Evolutionary conservation across 2,113 vertebrate genomes (phyloP).

Genomic region (Strix aluco): DNA sequence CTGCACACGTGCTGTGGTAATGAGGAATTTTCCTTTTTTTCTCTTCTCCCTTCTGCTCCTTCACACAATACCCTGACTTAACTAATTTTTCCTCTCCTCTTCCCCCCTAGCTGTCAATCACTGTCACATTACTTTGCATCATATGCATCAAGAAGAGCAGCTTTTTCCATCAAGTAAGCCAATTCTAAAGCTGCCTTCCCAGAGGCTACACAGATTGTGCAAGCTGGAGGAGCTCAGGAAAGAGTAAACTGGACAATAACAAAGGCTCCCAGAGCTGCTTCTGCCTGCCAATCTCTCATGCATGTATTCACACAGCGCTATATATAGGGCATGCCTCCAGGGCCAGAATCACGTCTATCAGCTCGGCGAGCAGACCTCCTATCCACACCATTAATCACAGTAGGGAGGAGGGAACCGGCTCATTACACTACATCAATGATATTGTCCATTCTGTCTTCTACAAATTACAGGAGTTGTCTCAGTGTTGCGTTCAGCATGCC

Average conservation of each 20-base stretch:
- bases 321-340: constrained; percentile 5
- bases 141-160: background rate
- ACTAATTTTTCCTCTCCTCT: background rate
- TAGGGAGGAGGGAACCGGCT: background rate
- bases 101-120: background rate
- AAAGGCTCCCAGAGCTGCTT: background rate
- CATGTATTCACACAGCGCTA: background rate
- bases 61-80: background rate
- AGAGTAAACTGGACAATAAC: constrained; percentile 21
- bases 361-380: background rate
- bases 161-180: constrained; percentile 1
- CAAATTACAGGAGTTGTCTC: background rate
- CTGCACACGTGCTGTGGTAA: background rate
- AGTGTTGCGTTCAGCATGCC: background rate
- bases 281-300: constrained; percentile 16
- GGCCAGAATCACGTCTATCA: background rate
- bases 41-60: background rate
- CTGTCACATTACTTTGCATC: constrained; percentile 10
- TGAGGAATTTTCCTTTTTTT: background rate
- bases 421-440: background rate
- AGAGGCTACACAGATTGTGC: constrained; percentile 31
- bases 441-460: background rate
- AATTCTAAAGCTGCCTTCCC: constrained; percentile 25
- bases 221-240: constrained; percentile 16
- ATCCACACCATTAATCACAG: constrained; percentile 22